phyloP scores from a whole-genome alignment of 1,140 invertebrate genomes.

The Drosophila subobscura region DNA sequence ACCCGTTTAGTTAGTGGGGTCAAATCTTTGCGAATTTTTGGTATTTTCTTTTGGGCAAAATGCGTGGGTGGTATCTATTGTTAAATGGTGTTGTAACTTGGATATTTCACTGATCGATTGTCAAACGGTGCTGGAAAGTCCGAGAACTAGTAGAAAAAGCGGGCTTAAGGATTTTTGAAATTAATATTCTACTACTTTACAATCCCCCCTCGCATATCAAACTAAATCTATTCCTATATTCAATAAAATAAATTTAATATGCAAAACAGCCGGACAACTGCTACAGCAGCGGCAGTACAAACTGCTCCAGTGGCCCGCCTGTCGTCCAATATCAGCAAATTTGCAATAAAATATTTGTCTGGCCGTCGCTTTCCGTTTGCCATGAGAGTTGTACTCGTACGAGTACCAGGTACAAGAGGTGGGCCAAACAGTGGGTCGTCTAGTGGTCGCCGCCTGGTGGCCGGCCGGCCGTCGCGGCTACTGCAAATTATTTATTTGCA shows the following conservation, averaged over 20 bases:
- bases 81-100: too few species aligned
- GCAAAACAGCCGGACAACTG: constrained; percentile 67
- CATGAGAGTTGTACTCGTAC: constrained; percentile 6
- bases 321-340: constrained; percentile 79
- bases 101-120: too few species aligned
- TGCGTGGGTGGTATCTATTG: too few species aligned
- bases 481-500: constrained; percentile 81
- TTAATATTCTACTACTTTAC: constrained; percentile 3
- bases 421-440: constrained; percentile 60
- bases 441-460: constrained; percentile 34
- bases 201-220: constrained; percentile 55
- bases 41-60: too few species aligned
- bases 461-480: constrained; percentile 46
- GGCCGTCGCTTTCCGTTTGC: constrained; percentile 45
- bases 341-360: constrained; percentile 82
- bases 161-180: too few species aligned
- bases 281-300: constrained; percentile 45
- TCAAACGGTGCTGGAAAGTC: too few species aligned
- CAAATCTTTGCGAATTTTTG: background rate
- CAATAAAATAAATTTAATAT: constrained; percentile 83
- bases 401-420: constrained; percentile 13
- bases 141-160: too few species aligned
- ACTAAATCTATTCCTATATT: constrained; percentile 59
- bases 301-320: constrained; percentile 58
- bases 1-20: background rate